Base-by-base conservation (phyloP, 2,888 invertebrate species). In the Mythimna albipuncta region DNA sequence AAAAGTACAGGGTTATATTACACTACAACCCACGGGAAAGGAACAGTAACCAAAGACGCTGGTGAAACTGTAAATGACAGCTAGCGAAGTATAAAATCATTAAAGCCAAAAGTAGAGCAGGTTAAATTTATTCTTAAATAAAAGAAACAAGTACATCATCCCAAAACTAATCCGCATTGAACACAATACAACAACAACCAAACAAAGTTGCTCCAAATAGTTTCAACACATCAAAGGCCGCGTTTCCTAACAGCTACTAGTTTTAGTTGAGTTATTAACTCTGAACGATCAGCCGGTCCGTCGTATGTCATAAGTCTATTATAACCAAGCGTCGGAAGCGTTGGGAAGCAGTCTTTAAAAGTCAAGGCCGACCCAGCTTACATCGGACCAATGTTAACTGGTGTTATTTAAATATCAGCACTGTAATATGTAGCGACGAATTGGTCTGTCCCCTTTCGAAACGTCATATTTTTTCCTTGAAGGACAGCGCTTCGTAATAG, bases 381-480 rank as follows among this genome's bases (percentile, higher is more conserved):
- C 90, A 92, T 90, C 92, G 93, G 93, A 95, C 94, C 96, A 96
- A 96, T 96, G 96, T 94, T 93, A 96, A 96, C 96, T 94, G 91
- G 95, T 96, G 96, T 94, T 95, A 95, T 96, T 96, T 96, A 96
- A 96, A 96, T 94, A 96, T 89, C 95, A 95, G 90, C 84, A 54
- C 74, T 76, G 86, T 78, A 89, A 90, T 90, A 89, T 90, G 87
- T 88, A 88, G 89, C 90, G 90, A 92, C 92, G 90, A 92, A 89
- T 85, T 86, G 83, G 85, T 88, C 85, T 78, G 90, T 82, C 92
- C 91, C 93, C 95, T 96, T 96, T 95, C 95, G 91, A 95, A 95
- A 94, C 91, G 88, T 90, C 86, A 87, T 89, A 91, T 93, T 93
- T 94, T 93, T 87, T 70, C 90, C 89, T 83, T 89, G 91, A 92